Evolutionary conservation across 2,888 invertebrate genomes (phyloP).

Genomic region (Uropetala carovei): DNA sequence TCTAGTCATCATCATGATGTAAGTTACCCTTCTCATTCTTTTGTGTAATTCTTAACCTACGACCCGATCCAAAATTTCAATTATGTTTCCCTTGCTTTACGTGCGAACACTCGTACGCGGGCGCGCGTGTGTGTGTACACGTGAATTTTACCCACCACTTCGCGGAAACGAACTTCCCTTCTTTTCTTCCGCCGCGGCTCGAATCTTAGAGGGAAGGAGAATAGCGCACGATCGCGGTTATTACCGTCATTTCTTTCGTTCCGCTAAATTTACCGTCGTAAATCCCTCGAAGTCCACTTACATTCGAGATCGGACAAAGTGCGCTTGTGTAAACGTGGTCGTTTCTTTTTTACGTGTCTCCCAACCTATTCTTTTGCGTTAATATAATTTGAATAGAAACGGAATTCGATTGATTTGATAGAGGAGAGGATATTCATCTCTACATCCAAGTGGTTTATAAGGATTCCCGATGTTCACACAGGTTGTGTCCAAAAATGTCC

Average conservation of each 20-base stretch:
- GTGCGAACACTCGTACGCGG: background rate
- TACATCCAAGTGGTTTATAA: background rate
- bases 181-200: background rate
- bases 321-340: background rate
- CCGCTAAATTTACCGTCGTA: background rate
- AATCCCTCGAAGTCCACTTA: background rate
- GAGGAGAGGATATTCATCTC: background rate
- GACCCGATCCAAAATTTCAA: background rate
- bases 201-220: background rate
- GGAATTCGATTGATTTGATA: background rate
- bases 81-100: background rate
- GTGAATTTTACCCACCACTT: background rate
- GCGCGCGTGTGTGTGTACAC: background rate
- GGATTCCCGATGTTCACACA: too few relatives aligned
- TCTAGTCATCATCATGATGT: background rate
- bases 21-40: background rate
- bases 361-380: background rate
- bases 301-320: background rate
- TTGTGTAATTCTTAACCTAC: background rate
- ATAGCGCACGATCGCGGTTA: background rate
- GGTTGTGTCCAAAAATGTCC: background rate
- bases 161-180: background rate
- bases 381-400: background rate
- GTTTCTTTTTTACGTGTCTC: background rate
- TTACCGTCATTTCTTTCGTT: conserved; percentile 12